Evolutionary conservation across 2,888 invertebrate genomes (phyloP).

Genomic region (Mythimna loreyi): DNA sequence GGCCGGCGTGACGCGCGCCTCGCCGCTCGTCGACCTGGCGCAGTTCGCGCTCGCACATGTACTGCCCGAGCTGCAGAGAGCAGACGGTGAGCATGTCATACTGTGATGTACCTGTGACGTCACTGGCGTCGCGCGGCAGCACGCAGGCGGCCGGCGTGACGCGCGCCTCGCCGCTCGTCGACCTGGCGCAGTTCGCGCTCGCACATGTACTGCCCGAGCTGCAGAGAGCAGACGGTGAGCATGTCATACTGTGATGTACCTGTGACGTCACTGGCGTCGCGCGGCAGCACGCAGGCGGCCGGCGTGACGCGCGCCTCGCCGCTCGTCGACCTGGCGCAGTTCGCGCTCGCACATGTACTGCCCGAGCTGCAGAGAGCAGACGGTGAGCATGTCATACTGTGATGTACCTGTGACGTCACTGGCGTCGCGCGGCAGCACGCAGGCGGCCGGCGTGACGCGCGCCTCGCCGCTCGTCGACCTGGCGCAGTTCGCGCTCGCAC

Average conservation of each 20-base stretch:
- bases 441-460: no score
- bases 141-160: slow-evolving; percentile 97
- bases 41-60: slow-evolving; percentile 97
- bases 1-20: slow-evolving; percentile 95
- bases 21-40: slow-evolving; percentile 95
- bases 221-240: slow-evolving; percentile 69
- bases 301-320: no score
- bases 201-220: slow-evolving; percentile 93
- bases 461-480: no score
- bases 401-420: no score
- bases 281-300: no score
- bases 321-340: no score
- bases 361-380: no score
- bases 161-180: slow-evolving; percentile 94
- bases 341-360: no score
- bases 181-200: slow-evolving; percentile 96
- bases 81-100: slow-evolving; percentile 84
- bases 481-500: no score
- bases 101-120: slow-evolving; percentile 96
- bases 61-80: slow-evolving; percentile 95
- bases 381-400: no score
- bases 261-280: slow-evolving; percentile 59
- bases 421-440: no score
- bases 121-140: slow-evolving; percentile 89
- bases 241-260: slow-evolving; percentile 21